These are phyloP conservation scores for Fratercula arctica DNA, from an alignment of 2,797 vertebrate species.

Conservation along the genomic window DNA sequence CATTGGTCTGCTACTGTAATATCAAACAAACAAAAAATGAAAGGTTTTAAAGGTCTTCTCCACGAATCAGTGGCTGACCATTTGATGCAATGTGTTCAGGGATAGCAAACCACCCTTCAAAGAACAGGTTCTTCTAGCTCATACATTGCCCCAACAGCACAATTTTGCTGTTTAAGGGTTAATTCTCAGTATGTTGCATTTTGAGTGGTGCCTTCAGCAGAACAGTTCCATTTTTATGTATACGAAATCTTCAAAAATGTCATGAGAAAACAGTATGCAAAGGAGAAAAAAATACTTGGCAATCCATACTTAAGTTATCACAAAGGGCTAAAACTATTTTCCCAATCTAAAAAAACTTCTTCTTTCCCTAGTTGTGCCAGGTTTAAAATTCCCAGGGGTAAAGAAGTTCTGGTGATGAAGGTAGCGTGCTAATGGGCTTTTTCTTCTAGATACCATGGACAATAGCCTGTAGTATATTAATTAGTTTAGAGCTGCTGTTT, in stretches of 20 bases:
- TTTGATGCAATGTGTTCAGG: neutral
- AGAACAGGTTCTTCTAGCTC: neutral
- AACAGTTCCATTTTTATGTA: neutral
- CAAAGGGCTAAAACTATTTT: neutral
- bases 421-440: neutral
- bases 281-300: neutral
- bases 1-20: neutral
- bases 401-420: neutral
- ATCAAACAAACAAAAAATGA: neutral
- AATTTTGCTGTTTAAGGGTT: neutral
- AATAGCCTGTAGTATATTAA: neutral
- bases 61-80: neutral
- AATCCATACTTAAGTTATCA: neutral
- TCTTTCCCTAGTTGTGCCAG: neutral
- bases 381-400: neutral
- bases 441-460: neutral
- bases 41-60: neutral
- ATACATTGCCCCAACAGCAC: neutral
- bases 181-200: neutral
- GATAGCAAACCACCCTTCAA: neutral
- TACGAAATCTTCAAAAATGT: neutral
- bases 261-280: neutral
- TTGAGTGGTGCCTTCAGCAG: neutral
- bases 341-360: neutral
- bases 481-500: neutral